Evolutionary conservation across 92 coral and sea anemone genomes (phyloP), one percentile per base, ranked within the genome.

Genomic region (Pocillopora grandis): DNA sequence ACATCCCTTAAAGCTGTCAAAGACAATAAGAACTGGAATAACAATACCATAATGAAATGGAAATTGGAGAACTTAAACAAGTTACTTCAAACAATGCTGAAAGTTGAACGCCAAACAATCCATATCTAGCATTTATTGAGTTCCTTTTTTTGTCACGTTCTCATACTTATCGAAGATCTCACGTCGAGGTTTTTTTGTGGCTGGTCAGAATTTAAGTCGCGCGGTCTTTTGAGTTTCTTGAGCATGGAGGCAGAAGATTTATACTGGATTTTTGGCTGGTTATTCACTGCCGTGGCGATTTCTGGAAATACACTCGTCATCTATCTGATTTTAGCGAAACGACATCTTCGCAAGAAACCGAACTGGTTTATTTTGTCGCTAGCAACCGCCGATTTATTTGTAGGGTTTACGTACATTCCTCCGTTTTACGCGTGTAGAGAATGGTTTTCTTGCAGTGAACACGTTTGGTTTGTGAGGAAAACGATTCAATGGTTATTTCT

Each of bases 341-440:
- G 62, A 8, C 81, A 77, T 36, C 70, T 77, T 19, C 81, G 60
- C 33, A 77, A 37, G 58, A 62, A 35, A 62, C 17, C 70, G 19
- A 77, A 77, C 35, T 77, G 81, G 81, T 61, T 77, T 62, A 77
- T 77, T 36, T 18, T 77, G 16, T 77, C 81, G 21, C 81, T 77
- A 14, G 81, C 81, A 18, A 18, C 20, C 16, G 81, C 81, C 23
- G 81, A 77, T 42, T 27, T 77, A 60, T 60, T 77, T 36, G 81
- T 77, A 37, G 81, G 71, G 33, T 61, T 77, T 12, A 60, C 58
- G 18, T 77, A 35, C 70, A 60, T 77, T 10, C 81, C 81, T 31
- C 81, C 58, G n/a, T 35, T 77, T 12, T 15, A 77, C 81, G 57
- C 71, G 5, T 77, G 81, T 58, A 11, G 18, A 58, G 10, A 77